Conservation (phyloP, 2,797 vertebrate genomes). For the Darevskia mixta region DNA sequence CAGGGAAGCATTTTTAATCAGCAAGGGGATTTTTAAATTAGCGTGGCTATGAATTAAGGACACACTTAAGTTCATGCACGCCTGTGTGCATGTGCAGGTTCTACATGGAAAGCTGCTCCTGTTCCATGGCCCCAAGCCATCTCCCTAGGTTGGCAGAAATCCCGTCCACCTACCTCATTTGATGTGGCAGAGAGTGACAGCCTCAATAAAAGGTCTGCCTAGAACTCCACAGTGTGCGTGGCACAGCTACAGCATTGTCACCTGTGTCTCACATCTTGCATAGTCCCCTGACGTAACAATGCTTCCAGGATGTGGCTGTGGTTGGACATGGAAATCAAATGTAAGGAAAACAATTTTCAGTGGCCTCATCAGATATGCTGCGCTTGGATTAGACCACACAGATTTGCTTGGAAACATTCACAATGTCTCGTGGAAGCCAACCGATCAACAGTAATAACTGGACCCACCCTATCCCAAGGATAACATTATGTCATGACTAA, state of each 20-base stretch:
- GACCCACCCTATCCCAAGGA: not conserved
- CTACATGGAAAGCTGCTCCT: not conserved
- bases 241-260: not conserved
- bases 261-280: not conserved
- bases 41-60: not conserved
- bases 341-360: not conserved
- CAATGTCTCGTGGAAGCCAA: not conserved
- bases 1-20: not conserved
- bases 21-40: not conserved
- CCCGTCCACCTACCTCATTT: not conserved
- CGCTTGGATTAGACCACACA: not conserved
- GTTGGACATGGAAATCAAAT: not conserved
- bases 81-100: too few relatives aligned
- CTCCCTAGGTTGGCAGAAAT: not conserved
- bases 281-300: not conserved
- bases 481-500: conserved; percentile 10
- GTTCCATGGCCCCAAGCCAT: too few relatives aligned
- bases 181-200: not conserved
- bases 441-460: not conserved
- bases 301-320: not conserved
- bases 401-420: not conserved
- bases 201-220: not conserved
- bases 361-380: not conserved
- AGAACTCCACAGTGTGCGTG: not conserved
- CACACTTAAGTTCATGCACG: not conserved